Base-by-base conservation (phyloP, 2,888 invertebrate genomes). In the Calephelis perditalis region DNA sequence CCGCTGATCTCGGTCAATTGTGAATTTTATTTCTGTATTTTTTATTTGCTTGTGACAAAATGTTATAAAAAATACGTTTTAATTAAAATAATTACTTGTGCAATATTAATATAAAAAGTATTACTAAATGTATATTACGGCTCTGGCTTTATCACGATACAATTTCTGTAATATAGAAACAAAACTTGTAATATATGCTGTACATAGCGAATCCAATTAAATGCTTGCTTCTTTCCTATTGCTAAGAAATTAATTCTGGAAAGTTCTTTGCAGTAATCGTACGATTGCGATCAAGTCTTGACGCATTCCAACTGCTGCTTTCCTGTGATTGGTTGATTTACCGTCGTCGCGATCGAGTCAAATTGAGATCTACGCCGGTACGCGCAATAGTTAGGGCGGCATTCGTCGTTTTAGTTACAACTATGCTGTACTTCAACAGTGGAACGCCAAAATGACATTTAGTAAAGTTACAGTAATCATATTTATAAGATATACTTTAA, bases 1-100 rank as follows among this genome's bases (percentile, higher is more conserved):
- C 83, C 6, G 86, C 76, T 63, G 77, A 85, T 57, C 75, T 88
- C 61, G 35, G 11, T 26, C 26, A 49, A 9, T 15, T 47, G 15
- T 47, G 8, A 49, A 8, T 35, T 52, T 8, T 7, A 10, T 52
- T 49, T 49, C 26, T 15, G 15, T 15, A 5, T 11, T 10, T 26
- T 40, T 40, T 40, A 40, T 40, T 40, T 8, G 7, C 2, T 40
- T 1, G 40, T 40, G 40, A 40, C 1, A 8, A 40, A 40, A 40
- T 40, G 40, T 40, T 7, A 40, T 7, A 40, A 40, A 40, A 40
- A 40, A 8, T 8, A 40, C 40, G 40, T 40, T 40, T 40, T 40
- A 7, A 40, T 40, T 40, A 40, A 40, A 1, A 40, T 40, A 40
- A 9, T 5, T 26, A 15, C 15, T 49, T 26, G 49, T 49, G 49